phyloP scores from a whole-genome alignment of 2,113 vertebrate species.

The Aramus guarauna region DNA sequence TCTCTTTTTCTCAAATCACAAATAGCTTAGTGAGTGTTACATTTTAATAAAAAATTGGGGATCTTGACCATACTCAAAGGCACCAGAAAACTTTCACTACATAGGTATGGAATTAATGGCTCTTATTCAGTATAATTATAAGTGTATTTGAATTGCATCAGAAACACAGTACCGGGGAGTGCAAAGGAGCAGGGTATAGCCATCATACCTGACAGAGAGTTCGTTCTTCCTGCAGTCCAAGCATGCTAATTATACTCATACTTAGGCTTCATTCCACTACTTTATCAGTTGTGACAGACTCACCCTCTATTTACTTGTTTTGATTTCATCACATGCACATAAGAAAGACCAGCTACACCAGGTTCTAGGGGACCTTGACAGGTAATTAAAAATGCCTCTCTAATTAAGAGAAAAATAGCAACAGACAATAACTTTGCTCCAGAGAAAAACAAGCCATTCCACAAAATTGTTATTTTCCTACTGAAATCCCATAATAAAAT shows the following conservation, averaged over 20 bases:
- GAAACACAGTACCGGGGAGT: neutral
- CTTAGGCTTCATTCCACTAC: neutral
- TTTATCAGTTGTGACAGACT: slow-evolving; percentile 8
- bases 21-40: neutral
- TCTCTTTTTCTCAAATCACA: neutral
- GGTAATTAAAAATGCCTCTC: slow-evolving; percentile 40
- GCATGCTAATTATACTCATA: slow-evolving; percentile 19
- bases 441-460: slow-evolving; percentile 6
- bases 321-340: neutral
- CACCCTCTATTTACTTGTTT: neutral
- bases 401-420: slow-evolving; percentile 42
- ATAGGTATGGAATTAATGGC: neutral
- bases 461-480: neutral
- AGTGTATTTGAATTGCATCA: neutral
- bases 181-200: neutral
- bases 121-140: neutral
- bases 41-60: neutral
- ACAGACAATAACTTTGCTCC: neutral
- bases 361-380: slow-evolving; percentile 30
- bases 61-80: neutral
- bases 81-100: neutral
- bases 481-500: neutral
- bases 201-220: neutral
- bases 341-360: neutral
- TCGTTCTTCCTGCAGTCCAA: neutral